phyloP scores from a whole-genome alignment of 2,113 vertebrate genomes.

The Stigmatopora argus region DNA sequence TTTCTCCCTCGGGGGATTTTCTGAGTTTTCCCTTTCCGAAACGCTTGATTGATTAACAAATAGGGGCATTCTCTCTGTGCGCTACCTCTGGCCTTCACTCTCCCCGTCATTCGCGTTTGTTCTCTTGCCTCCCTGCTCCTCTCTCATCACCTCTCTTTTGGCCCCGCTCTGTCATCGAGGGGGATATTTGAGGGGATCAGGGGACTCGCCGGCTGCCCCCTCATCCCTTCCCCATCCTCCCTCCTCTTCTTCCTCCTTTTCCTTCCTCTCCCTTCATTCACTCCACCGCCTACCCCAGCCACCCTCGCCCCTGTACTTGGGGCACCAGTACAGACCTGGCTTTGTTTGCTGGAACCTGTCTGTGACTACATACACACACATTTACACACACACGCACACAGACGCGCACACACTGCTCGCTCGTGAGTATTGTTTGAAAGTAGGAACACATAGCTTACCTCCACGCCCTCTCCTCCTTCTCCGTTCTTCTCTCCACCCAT shows the following conservation, averaged over 20 bases:
- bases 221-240: slow-evolving; percentile 54
- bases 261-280: slow-evolving; percentile 18
- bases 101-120: slow-evolving; percentile 62
- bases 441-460: slow-evolving; percentile 62
- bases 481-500: slow-evolving; percentile 58
- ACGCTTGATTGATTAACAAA: slow-evolving; percentile 78
- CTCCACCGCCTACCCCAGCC: slow-evolving; percentile 17
- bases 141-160: slow-evolving; percentile 70
- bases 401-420: slow-evolving; percentile 26
- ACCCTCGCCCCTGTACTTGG: slow-evolving; percentile 71
- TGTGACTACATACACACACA: slow-evolving; percentile 34
- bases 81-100: slow-evolving; percentile 50
- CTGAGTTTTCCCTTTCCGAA: slow-evolving; percentile 70
- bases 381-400: slow-evolving; percentile 9
- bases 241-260: slow-evolving; percentile 29
- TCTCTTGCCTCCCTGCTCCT: slow-evolving; percentile 55
- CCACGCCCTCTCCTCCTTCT: slow-evolving; percentile 45
- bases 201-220: slow-evolving; percentile 71
- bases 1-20: slow-evolving; percentile 59
- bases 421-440: slow-evolving; percentile 70
- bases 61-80: slow-evolving; percentile 77
- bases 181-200: slow-evolving; percentile 88
- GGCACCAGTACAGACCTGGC: slow-evolving; percentile 77
- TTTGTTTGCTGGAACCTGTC: slow-evolving; percentile 77
- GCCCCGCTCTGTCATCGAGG: slow-evolving; percentile 83